Evolutionary conservation across 2,888 invertebrate species (phyloP).

Genomic region (Phanerotoma sp.): DNA sequence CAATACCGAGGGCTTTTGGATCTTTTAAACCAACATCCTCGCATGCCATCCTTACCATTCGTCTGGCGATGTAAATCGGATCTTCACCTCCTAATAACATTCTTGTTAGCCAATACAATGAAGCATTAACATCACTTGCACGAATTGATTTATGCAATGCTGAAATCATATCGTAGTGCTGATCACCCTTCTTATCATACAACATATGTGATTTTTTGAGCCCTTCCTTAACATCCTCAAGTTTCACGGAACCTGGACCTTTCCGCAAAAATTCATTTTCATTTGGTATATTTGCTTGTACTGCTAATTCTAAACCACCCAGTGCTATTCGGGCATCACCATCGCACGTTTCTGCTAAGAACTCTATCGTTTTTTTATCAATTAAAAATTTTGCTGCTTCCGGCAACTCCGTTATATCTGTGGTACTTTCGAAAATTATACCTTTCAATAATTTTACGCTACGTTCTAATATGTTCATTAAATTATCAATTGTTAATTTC

Average conservation of each 20-base stretch:
- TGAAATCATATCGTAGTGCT: conserved; percentile 81
- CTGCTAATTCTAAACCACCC: conserved; percentile 72
- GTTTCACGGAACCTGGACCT: conserved; percentile 60
- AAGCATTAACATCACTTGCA: conserved; percentile 77
- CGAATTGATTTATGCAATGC: conserved; percentile 82
- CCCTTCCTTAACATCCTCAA: conserved; percentile 71
- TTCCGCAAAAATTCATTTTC: conserved; percentile 35
- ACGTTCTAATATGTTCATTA: conserved; percentile 65
- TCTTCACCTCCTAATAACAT: conserved; percentile 81
- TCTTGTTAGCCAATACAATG: conserved; percentile 79
- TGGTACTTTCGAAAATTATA: conserved; percentile 26
- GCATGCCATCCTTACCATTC: conserved; percentile 72
- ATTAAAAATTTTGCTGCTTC: conserved; percentile 50
- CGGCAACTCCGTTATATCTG: neutral
- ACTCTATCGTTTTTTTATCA: conserved; percentile 66
- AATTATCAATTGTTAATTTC: conserved; percentile 65
- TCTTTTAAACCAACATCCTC: conserved; percentile 73
- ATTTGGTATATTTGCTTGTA: conserved; percentile 60
- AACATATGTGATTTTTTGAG: conserved; percentile 76
- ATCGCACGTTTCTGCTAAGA: conserved; percentile 76
- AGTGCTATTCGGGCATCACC: conserved; percentile 79
- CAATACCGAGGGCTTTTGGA: conserved; percentile 60
- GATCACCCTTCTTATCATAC: conserved; percentile 78
- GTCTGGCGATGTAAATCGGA: conserved; percentile 73
- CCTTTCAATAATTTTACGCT: conserved; percentile 60